A percentile compares a stretch with the other conserved stretches of the same genome.
These are phyloP conservation scores for Oreochromis niloticus DNA, from an alignment of 2,113 vertebrate species.

Conservation along the genomic window DNA sequence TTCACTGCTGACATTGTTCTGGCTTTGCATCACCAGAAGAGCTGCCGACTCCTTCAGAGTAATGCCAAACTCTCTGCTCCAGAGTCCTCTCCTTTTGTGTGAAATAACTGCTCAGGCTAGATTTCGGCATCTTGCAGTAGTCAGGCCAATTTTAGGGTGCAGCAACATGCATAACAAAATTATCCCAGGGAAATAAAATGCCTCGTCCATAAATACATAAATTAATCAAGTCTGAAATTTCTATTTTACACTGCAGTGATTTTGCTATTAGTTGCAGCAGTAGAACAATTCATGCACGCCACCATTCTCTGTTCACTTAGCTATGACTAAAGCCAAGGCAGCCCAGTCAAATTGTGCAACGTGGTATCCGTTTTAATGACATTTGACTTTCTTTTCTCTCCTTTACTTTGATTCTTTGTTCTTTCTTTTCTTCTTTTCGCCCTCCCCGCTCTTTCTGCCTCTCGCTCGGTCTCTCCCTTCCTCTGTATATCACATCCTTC, in stretches of 20 bases:
- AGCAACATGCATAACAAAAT: conserved; percentile 60
- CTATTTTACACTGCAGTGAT: conserved; percentile 79
- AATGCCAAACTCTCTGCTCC: conserved; percentile 20
- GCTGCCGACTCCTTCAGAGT: background rate
- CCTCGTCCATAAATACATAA: conserved; percentile 74
- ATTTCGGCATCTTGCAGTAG: conserved; percentile 37
- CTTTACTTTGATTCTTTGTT: background rate
- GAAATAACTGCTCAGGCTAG: conserved; percentile 17
- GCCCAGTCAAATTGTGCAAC: conserved; percentile 47
- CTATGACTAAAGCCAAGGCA: conserved; percentile 72
- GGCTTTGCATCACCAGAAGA: conserved; percentile 31
- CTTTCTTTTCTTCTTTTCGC: background rate
- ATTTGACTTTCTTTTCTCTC: conserved; percentile 32
- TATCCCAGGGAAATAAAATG: conserved; percentile 52
- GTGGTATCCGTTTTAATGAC: conserved; percentile 66
- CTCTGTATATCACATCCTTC: background rate
- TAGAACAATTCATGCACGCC: conserved; percentile 66
- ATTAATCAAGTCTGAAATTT: conserved; percentile 80
- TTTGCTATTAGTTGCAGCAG: conserved; percentile 74
- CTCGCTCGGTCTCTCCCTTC: background rate
- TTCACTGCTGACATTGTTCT: conserved; percentile 55
- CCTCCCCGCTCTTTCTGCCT: background rate
- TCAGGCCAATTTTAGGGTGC: conserved; percentile 55
- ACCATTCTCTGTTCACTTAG: conserved; percentile 71
- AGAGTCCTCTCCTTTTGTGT: conserved; percentile 6